A percentile compares a stretch with the other conserved stretches of the same genome.
Conservation (phyloP, 2,888 invertebrate genomes). For the Nephrotoma appendiculata region DNA sequence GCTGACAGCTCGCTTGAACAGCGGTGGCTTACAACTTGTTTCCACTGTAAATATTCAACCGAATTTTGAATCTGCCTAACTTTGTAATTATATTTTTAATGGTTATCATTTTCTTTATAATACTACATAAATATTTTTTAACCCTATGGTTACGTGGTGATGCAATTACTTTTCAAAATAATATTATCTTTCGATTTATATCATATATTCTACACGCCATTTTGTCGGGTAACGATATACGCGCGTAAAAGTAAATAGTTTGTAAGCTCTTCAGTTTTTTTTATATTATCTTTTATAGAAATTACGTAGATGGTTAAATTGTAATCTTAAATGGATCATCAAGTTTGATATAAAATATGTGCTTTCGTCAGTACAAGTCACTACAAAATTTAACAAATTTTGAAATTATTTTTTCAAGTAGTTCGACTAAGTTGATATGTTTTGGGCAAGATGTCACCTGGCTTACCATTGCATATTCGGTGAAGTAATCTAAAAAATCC, state of each 20-base stretch:
- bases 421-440: too few species aligned
- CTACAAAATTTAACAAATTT: neutral
- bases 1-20: too few species aligned
- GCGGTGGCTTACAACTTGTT: neutral
- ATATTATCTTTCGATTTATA: neutral
- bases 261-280: neutral
- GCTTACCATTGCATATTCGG: too few species aligned
- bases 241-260: neutral
- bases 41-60: neutral
- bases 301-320: neutral
- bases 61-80: neutral
- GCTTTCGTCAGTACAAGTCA: neutral
- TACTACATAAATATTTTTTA: neutral
- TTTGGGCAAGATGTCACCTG: too few species aligned
- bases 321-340: neutral
- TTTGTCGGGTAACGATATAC: neutral
- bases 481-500: too few species aligned
- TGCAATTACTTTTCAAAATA: neutral
- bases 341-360: neutral
- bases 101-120: neutral
- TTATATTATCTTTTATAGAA: neutral
- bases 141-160: neutral
- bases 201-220: neutral
- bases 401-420: neutral
- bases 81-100: neutral